Evolutionary conservation across 2,113 vertebrate genomes (phyloP), one percentile per base, ranked within the genome.

Genomic region (Mesembrinibis cayennensis): DNA sequence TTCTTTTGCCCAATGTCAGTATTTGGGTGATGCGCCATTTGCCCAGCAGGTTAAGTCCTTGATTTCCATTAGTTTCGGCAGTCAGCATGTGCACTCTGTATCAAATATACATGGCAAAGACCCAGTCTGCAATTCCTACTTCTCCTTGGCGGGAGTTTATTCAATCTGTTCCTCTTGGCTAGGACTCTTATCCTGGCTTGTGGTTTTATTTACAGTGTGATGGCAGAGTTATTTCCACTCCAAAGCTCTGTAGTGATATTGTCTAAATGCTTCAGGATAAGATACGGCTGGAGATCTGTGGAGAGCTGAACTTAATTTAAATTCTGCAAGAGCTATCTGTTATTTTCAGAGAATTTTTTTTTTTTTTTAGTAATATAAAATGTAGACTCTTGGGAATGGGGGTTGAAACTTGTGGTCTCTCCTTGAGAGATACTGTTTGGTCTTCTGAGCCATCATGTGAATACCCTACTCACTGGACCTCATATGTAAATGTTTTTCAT

Each of bases 141-240:
- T 91, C 70, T 95, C 70, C 84, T 90, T 96, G 93, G 95, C 74
- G 6, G 74, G 84, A 91, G 74, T 85, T 96, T 65, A 53, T 94
- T 85, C 93, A 96, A 73, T 96, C 92, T 96, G 95, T 90, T 96
- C 92, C 38, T 91, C 71, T 95, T 96, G 96, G 94, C 96, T 72
- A 34, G 21, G 53, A 50, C 62, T 82, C 74, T 94, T 72, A 71
- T 70, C 70, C 85, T 96, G 95, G 85, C 71, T 95, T 89, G 90
- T 85, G 87, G 70, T 90, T 66, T 91, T 91, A 85, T 29, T 91
- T 95, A 72, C 91, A 77, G 79, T 4, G 15, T 82, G 87, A 87
- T 82, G 63, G 90, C 85, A 92, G 91, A 85, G 58, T 88, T 94
- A 93, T 58, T 94, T 89, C 90, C 62, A 47, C 63, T 96, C 78